Base-by-base conservation (phyloP, 2,113 vertebrate genomes). In the Salvator merianae region DNA sequence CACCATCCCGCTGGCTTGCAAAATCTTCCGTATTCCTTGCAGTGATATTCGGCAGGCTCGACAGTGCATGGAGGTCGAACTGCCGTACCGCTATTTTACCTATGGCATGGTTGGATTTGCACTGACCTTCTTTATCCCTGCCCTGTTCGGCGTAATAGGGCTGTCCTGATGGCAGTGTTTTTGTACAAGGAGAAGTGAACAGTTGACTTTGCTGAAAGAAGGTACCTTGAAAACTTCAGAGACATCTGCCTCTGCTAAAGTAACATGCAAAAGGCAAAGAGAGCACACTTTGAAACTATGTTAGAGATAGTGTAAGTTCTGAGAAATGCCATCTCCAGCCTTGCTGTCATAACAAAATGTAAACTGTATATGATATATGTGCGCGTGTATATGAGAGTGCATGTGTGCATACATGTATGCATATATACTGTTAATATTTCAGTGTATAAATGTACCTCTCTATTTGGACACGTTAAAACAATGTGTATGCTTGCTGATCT, bases 11-110 rank as follows among this genome's bases (percentile, higher is more conserved):
- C 91, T 98, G 93, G 97, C 97, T 8, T 99, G 99, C 90, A 90
- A 95, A 69, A n/a, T 96, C 2, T 94, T 93, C 7, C 81, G 92
- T 30, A 93, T 99, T 70, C 95, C 97, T 0, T 89, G 92, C 1
- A 87, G 47, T 0, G 97, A 99, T 22, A 85, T 97, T 59, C 96
- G 97, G 75, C 96, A 95, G 91, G 98, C 98, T 22, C 89, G 99
- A 79, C 98, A 98, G 86, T 95, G 97, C 94, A 98, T 98, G 97
- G 97, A 98, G 85, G 97, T 99, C 1, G 99, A 99, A 93, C 97
- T 99, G 36, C 98, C 98, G 0, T 99, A 99, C 87, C 96, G 98
- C n/a, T 99, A 99, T 69, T 94, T 98, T 0, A 99, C 98, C 0
- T 99, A 99, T 0, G 97, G 97, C 6, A 94, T 85, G 2, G 96